Evolutionary conservation across 2,113 vertebrate species (phyloP).

Genomic region (Coptodon bakossiorum): DNA sequence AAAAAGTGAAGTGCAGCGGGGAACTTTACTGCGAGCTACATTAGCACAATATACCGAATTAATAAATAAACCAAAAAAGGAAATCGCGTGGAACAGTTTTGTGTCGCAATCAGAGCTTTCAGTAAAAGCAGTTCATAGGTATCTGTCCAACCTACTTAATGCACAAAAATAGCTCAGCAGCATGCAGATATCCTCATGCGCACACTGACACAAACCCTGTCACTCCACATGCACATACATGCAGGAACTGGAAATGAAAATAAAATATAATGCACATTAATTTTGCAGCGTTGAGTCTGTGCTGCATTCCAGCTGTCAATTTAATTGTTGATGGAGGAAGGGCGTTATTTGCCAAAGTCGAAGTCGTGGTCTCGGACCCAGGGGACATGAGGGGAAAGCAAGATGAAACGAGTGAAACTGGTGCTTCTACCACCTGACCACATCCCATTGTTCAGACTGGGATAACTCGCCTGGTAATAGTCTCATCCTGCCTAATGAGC

Average conservation of each 20-base stretch:
- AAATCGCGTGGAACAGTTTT: not conserved
- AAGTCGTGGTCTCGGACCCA: not conserved
- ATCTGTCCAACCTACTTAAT: not conserved
- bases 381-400: constrained; percentile 8
- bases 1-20: constrained; percentile 12
- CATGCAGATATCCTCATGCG: not conserved
- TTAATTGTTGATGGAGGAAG: constrained; percentile 16
- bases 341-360: not conserved
- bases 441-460: constrained; percentile 48
- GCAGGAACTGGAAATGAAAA: not conserved
- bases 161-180: not conserved
- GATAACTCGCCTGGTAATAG: constrained; percentile 55
- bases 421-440: constrained; percentile 46
- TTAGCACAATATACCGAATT: constrained; percentile 3
- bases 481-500: constrained; percentile 68
- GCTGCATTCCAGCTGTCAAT: constrained; percentile 44
- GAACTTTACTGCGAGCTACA: constrained; percentile 6
- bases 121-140: not conserved
- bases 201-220: not conserved
- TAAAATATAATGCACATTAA: not conserved
- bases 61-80: constrained; percentile 6
- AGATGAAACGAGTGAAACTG: constrained; percentile 27
- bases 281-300: not conserved
- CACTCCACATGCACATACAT: not conserved
- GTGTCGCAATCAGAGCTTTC: not conserved